Conservation (phyloP, 2,888 invertebrate species). For the Formica aserva region DNA sequence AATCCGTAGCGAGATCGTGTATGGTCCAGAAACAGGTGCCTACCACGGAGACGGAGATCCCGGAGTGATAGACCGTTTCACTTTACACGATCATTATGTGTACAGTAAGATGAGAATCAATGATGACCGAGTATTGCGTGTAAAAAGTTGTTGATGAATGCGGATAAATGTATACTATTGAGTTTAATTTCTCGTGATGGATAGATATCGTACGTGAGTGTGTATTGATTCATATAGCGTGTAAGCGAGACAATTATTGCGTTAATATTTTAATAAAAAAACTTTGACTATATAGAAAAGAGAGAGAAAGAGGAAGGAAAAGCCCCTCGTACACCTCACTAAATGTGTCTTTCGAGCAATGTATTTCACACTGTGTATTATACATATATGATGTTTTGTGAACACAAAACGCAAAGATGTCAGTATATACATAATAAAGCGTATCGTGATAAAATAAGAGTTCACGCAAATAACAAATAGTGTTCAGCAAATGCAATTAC, state of each 20-base stretch:
- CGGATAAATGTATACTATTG: constrained; percentile 82
- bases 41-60: constrained; percentile 89
- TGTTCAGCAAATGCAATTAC: constrained; percentile 67
- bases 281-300: constrained; percentile 74
- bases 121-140: constrained; percentile 79
- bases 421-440: constrained; percentile 64
- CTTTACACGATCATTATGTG: constrained; percentile 76
- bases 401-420: constrained; percentile 71
- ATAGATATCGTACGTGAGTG: constrained; percentile 78
- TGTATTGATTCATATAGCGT: constrained; percentile 74
- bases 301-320: constrained; percentile 73
- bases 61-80: constrained; percentile 88
- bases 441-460: constrained; percentile 60
- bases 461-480: constrained; percentile 60
- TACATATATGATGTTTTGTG: constrained; percentile 66
- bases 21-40: constrained; percentile 93
- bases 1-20: constrained; percentile 98
- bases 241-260: constrained; percentile 81
- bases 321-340: constrained; percentile 65
- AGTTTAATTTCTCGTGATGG: constrained; percentile 77
- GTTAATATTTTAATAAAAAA: constrained; percentile 85
- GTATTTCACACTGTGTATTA: constrained; percentile 68
- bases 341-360: constrained; percentile 81
- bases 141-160: constrained; percentile 84
- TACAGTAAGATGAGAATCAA: constrained; percentile 83